Base-by-base conservation (phyloP, 2,888 invertebrate species). In the Girardia tigrina region DNA sequence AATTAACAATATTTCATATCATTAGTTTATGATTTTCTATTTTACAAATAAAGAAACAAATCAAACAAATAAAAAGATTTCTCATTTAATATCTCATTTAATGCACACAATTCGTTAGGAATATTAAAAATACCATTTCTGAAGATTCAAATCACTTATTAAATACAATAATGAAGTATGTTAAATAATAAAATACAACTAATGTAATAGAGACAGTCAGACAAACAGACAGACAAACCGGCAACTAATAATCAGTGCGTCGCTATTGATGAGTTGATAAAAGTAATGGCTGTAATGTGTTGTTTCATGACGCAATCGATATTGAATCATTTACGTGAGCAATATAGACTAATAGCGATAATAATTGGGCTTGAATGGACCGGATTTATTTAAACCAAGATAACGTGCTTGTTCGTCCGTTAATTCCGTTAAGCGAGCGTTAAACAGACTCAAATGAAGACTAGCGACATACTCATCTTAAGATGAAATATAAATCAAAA, bases 351-450 rank as follows among this genome's bases (percentile, higher is more conserved):
- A 27, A 71, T 78, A 95, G 89, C 95, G 90, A 86, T 97, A 97
- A 85, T 95, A 94, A 85, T 94, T 95, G 78, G 95, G 95, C 86
- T 97, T 97, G 86, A 95, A 97, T 70, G 95, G 95, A 72, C 97
- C 97, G 74, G 93, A 92, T 87, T 95, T 97, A 84, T 92, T 93
- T 36, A 97, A 89, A 78, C 95, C 95, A 87, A 95, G 89, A 83
- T 95, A 97, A 84, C 94, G 94, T 71, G 94, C 94, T 86, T 97
- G 95, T 81, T 95, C 95, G 84, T 97, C 95, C 1, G 90, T 88
- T 74, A 97, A 87, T 84, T 97, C 95, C 0, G 95, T 97, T 80
- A 97, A 87, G 83, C 95, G 94, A 26, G 95, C 95, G 87, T 95
- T 95, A 84, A 97, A 97, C 23, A 93, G 92, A 8, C 94, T 92